A percentile compares a stretch with the other conserved stretches of the same genome.
These are phyloP conservation scores for Dromiciops gliroides DNA, from an alignment of 2,113 vertebrate genomes.

Conservation along the genomic window DNA sequence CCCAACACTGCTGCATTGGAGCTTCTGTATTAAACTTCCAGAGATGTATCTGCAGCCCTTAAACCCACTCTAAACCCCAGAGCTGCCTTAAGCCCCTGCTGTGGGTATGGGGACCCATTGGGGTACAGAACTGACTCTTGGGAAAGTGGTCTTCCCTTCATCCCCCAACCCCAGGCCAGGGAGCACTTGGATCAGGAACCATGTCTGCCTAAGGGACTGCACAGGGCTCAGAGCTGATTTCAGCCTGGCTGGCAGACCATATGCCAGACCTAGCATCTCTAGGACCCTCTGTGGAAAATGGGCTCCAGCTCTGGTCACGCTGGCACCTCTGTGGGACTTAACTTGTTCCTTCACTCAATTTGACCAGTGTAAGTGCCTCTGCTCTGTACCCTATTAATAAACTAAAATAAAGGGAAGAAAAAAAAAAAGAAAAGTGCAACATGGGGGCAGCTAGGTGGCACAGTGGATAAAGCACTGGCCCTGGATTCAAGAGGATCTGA, in stretches of 20 bases:
- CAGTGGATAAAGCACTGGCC: no score
- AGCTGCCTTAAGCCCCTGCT: not conserved
- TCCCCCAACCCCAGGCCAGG: not conserved
- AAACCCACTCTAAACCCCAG: not conserved
- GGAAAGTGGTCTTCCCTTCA: not conserved
- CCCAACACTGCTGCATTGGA: not conserved
- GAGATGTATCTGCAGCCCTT: constrained; percentile 57
- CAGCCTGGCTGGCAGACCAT: not conserved
- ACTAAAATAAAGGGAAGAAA: constrained; percentile 84
- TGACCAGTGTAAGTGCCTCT: constrained; percentile 82
- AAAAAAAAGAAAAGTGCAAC: no score
- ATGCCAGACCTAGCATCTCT: not conserved
- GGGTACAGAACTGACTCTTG: not conserved
- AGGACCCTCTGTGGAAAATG: not conserved
- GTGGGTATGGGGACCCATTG: not conserved
- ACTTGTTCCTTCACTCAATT: constrained; percentile 40
- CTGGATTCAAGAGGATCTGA: no score
- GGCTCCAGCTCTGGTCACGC: not conserved
- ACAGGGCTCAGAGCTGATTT: constrained; percentile 25
- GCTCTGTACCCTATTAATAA: constrained; percentile 84
- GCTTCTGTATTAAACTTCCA: not conserved
- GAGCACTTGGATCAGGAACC: not conserved
- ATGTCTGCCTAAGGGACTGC: not conserved
- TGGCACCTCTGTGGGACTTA: constrained; percentile 38
- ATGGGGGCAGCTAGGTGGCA: no score